Conservation (phyloP, 2,113 vertebrate species). For the Tychaedon coryphoeus region DNA sequence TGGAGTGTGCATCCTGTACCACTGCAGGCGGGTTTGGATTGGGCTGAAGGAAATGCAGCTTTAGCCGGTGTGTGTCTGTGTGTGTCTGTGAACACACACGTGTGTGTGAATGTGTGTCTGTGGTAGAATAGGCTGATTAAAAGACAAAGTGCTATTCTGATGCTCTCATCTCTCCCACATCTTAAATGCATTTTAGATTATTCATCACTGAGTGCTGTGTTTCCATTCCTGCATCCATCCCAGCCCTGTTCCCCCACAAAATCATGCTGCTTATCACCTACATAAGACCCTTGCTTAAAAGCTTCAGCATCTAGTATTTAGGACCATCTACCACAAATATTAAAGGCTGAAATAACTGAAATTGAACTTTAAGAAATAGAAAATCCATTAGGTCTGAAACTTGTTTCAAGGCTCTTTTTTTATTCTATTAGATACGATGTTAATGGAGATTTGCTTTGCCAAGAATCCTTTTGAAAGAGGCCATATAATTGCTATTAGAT, state of each 20-base stretch:
- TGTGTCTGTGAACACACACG: too few relatives aligned
- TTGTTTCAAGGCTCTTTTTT: background rate
- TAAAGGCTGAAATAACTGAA: background rate
- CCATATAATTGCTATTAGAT: background rate
- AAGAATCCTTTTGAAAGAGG: background rate
- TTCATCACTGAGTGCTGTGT: background rate
- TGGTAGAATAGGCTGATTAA: background rate
- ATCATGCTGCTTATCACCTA: background rate
- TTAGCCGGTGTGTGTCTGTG: background rate
- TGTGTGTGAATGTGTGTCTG: rapidly evolving
- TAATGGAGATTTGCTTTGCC: conserved; percentile 2
- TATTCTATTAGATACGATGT: background rate
- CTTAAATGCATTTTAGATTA: background rate
- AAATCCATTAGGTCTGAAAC: conserved; percentile 7
- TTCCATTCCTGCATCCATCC: background rate
- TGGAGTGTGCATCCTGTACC: background rate
- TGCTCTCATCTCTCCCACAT: background rate
- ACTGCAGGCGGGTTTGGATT: background rate
- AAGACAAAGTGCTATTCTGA: background rate
- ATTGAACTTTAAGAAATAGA: background rate
- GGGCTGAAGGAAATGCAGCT: background rate
- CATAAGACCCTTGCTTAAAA: background rate
- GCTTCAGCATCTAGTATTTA: background rate
- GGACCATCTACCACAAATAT: background rate
- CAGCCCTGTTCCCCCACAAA: background rate